A percentile compares a stretch with the other conserved stretches of the same genome.
These are phyloP conservation scores for Drosophila repleta DNA, from an alignment of 1,140 invertebrate species.

Conservation along the genomic window DNA sequence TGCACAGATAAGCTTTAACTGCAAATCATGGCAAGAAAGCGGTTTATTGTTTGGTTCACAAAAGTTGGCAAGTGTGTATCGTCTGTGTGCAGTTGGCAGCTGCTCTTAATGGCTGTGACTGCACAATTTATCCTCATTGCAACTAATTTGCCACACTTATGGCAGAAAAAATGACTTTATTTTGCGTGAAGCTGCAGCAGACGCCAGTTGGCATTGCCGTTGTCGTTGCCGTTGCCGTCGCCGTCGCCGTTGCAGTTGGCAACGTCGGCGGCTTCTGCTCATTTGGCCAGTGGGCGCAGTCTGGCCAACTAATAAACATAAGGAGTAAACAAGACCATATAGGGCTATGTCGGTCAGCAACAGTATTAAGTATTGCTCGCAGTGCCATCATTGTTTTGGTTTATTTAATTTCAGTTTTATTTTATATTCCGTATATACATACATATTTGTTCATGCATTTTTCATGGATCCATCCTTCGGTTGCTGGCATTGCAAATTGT, in stretches of 20 bases:
- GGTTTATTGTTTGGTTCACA: slow-evolving; percentile 13
- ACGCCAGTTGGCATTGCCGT: not conserved
- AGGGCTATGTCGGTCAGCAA: slow-evolving; percentile 73
- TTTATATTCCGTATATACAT: slow-evolving; percentile 21
- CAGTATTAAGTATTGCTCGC: slow-evolving; percentile 23
- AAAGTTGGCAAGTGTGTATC: slow-evolving; percentile 27
- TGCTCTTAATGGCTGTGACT: slow-evolving; percentile 29
- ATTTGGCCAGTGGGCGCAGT: slow-evolving; percentile 42
- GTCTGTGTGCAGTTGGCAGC: slow-evolving; percentile 12
- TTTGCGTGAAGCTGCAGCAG: slow-evolving; percentile 25
- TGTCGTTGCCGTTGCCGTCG: not conserved
- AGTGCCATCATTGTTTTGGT: slow-evolving; percentile 51
- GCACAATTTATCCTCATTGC: slow-evolving; percentile 48
- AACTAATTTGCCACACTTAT: slow-evolving; percentile 54
- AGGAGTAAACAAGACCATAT: slow-evolving; percentile 78
- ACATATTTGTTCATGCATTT: slow-evolving; percentile 61
- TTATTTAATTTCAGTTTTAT: slow-evolving; percentile 36
- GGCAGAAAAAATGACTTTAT: slow-evolving; percentile 48
- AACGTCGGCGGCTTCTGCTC: slow-evolving; percentile 37
- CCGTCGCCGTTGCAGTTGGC: not conserved
- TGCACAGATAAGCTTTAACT: not conserved
- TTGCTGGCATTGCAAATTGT: slow-evolving; percentile 68
- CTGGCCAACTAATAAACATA: slow-evolving; percentile 71
- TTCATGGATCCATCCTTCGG: slow-evolving; percentile 54
- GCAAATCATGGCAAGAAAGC: not conserved